Percentiles rank a stretch among this genome's conserved stretches.
These are phyloP conservation scores for Listronotus bonariensis DNA, from an alignment of 1,140 invertebrate genomes.

Conservation along the genomic window DNA sequence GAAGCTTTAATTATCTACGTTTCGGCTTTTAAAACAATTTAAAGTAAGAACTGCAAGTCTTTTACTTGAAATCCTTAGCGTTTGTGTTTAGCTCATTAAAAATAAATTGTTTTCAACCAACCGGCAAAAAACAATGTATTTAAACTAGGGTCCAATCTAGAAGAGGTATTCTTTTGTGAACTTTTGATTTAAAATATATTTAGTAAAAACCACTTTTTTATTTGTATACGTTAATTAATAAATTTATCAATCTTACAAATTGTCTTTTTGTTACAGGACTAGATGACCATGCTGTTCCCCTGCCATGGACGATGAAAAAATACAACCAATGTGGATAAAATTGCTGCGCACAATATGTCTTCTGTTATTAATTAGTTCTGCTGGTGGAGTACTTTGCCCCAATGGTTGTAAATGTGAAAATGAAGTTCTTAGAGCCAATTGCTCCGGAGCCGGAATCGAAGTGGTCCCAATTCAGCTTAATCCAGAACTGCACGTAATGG, in stretches of 20 bases:
- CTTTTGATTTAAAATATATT: no score
- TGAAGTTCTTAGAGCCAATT: constrained; percentile 71
- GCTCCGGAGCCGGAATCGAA: constrained; percentile 75
- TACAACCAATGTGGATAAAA: constrained; percentile 52
- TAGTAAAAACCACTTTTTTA: no score
- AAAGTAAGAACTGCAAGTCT: no score
- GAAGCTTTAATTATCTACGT: constrained; percentile 7
- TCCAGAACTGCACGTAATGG: constrained; percentile 77
- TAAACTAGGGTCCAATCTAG: no score
- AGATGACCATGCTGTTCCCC: constrained; percentile 50
- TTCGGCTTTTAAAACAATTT: constrained; percentile 2
- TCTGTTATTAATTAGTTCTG: constrained; percentile 48
- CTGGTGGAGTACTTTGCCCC: constrained; percentile 72
- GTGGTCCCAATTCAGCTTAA: constrained; percentile 87
- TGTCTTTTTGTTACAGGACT: constrained; percentile 51
- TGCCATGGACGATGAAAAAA: constrained; percentile 54
- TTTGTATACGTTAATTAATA: no score
- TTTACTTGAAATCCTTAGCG: no score
- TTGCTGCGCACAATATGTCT: constrained; percentile 47
- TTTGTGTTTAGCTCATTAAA: background rate
- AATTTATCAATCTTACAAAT: no score
- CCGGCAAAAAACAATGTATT: no score
- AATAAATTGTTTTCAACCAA: background rate
- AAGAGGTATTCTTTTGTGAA: background rate
- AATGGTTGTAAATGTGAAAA: constrained; percentile 81